Evolutionary conservation across 2,797 vertebrate genomes (phyloP), one percentile per base, ranked within the genome.

Genomic region (Gorsachius magnificus): DNA sequence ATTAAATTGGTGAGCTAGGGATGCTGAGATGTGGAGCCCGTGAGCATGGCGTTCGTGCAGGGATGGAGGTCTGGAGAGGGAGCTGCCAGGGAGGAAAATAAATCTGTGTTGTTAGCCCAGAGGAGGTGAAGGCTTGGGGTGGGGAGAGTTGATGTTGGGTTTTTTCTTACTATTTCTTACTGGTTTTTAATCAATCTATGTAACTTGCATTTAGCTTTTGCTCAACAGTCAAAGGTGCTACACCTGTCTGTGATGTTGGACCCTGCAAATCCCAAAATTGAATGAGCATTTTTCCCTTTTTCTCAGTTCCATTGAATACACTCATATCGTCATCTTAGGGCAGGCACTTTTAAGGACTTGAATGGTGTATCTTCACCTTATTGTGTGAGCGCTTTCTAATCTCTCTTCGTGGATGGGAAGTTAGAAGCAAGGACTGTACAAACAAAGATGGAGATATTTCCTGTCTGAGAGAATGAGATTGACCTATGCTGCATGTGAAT

Each of bases 41-140:
- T 33, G n/a, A 83, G 29, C 0, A 0, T 66, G 56, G 9, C 2
- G 0, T 85, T 85, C 0, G 0, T 70, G 20, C 28, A 51, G 33
- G 16, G 7, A 5, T 26, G 29, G 17, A 9, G 5, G 1, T 79
- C 29, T 76, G 41, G 29, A 72, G 35, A 50, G 16, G n/a, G 51
- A 54, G 31, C 21, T 92, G 28, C 16, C 2, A 3, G 24, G 7
- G 33, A 84, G 24, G n/a, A 58, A 58, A 51, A 25, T n/a, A 51
- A 50, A 88, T 14, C 58, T 56, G 15, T 79, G 41, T 38, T 87
- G 8, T 64, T 63, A 71, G 35, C 28, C 28, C 15, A 26, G 74
- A 29, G 38, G 8, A 83, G 16, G 11, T 46, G 31, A 77, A 82
- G 35, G 41, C 21, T 48, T 76, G 4, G 13, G 20, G 11, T 0